These are phyloP conservation scores for Rosalia funebris DNA, from an alignment of 2,888 invertebrate genomes.

Conservation along the genomic window DNA sequence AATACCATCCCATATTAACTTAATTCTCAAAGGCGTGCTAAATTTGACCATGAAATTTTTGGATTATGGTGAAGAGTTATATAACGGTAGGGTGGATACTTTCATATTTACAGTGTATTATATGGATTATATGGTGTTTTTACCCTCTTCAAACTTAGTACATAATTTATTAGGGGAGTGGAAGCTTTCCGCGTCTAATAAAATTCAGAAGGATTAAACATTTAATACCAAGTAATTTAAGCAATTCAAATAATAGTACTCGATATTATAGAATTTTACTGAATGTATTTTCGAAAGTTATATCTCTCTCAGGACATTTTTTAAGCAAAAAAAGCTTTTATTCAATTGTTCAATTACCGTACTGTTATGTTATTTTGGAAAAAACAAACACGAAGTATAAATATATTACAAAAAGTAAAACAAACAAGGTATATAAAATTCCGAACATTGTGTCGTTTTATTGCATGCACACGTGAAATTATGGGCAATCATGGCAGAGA, in stretches of 20 bases:
- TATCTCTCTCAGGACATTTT: background rate
- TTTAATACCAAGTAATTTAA: background rate
- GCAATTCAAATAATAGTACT: background rate
- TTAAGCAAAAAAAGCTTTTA: background rate
- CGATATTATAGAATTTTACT: background rate
- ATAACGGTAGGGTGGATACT: slow-evolving; percentile 47
- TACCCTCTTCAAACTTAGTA: slow-evolving; percentile 33
- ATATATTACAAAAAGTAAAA: slow-evolving; percentile 42
- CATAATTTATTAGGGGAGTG: slow-evolving; percentile 18
- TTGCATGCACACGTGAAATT: slow-evolving; percentile 53
- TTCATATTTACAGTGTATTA: slow-evolving; percentile 48
- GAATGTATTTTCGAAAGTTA: background rate
- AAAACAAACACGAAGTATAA: slow-evolving; percentile 44
- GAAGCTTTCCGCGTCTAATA: slow-evolving; percentile 7
- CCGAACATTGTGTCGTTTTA: slow-evolving; percentile 48
- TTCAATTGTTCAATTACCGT: slow-evolving; percentile 4
- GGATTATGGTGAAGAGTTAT: slow-evolving; percentile 58
- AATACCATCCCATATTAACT: slow-evolving; percentile 44
- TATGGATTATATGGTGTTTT: slow-evolving; percentile 40
- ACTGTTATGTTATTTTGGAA: slow-evolving; percentile 23
- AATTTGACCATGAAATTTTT: slow-evolving; percentile 59
- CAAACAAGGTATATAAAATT: slow-evolving; percentile 48
- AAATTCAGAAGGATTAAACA: slow-evolving; percentile 28
- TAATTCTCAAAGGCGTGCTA: slow-evolving; percentile 57
- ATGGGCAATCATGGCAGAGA: slow-evolving; percentile 54